phyloP scores from a whole-genome alignment of 2,113 vertebrate genomes.

The Notiomystis cincta region DNA sequence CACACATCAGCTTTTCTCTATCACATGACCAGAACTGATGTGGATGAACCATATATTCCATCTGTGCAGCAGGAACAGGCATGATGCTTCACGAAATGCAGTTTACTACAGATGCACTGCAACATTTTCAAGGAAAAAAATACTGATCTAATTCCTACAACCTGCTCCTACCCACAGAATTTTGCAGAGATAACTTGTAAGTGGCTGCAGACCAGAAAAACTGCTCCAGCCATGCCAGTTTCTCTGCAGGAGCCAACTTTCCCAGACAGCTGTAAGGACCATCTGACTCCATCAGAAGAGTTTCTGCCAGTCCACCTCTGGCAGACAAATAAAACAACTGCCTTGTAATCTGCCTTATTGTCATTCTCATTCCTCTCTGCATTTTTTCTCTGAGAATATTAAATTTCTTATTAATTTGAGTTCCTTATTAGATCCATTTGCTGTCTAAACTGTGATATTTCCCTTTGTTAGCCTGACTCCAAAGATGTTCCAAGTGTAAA shows the following conservation, averaged over 20 bases:
- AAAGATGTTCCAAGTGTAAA: not conserved
- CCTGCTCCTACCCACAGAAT: not conserved
- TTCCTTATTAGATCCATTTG: not conserved
- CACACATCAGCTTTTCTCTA: not conserved
- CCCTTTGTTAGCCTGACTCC: not conserved
- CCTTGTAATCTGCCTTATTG: not conserved
- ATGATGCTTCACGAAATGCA: rapidly evolving
- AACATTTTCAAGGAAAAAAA: not conserved
- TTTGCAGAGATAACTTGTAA: not conserved
- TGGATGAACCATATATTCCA: not conserved
- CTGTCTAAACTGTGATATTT: not conserved
- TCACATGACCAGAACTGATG: not conserved
- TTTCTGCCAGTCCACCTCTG: not conserved
- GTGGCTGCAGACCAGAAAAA: not conserved
- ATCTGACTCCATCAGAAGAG: not conserved
- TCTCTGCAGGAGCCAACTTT: not conserved
- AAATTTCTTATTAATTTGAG: conserved; percentile 20
- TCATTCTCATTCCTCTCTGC: not conserved
- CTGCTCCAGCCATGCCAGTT: not conserved
- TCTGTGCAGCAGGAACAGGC: not conserved
- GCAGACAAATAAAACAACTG: not conserved
- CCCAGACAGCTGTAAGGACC: not conserved
- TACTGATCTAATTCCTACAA: not conserved
- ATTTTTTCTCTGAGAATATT: not conserved
- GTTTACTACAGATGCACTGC: not conserved